These are phyloP conservation scores for Bubalus kerabau DNA, from an alignment of 2,113 vertebrate genomes.

Conservation along the genomic window DNA sequence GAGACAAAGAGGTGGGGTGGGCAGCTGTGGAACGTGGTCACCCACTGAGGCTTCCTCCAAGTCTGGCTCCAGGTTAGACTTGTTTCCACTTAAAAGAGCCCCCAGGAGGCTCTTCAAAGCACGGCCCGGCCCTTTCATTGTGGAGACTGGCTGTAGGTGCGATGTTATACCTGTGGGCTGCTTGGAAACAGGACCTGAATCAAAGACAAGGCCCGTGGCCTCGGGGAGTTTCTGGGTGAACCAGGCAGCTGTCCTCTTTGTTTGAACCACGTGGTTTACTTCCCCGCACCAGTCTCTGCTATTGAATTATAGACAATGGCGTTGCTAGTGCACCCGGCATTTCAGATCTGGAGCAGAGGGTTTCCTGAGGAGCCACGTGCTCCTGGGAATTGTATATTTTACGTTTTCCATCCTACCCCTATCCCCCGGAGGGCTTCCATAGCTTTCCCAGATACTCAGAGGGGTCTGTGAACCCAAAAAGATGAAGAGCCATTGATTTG, in stretches of 20 bases:
- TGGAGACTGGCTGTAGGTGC: neutral
- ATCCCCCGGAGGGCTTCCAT: neutral
- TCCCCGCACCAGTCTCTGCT: neutral
- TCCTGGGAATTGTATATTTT: neutral
- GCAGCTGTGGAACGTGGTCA: neutral
- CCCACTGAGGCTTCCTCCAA: neutral
- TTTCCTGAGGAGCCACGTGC: neutral
- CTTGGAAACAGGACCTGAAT: neutral
- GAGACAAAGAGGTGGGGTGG: rapidly evolving
- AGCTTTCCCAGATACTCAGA: neutral
- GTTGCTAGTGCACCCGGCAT: rapidly evolving
- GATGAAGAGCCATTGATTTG: neutral
- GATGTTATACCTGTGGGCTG: rapidly evolving
- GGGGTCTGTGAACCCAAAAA: neutral
- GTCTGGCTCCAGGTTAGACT: neutral
- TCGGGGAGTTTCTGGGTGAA: neutral
- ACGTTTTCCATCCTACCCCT: neutral
- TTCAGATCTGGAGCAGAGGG: neutral
- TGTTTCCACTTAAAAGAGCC: neutral
- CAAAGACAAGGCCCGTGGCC: neutral
- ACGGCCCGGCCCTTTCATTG: neutral
- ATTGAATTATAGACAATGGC: neutral
- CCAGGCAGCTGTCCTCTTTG: neutral
- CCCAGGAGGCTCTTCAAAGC: neutral
- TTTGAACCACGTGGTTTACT: neutral